phyloP scores from a whole-genome alignment of 2,888 invertebrate genomes.

The Ophion ventricosus region DNA sequence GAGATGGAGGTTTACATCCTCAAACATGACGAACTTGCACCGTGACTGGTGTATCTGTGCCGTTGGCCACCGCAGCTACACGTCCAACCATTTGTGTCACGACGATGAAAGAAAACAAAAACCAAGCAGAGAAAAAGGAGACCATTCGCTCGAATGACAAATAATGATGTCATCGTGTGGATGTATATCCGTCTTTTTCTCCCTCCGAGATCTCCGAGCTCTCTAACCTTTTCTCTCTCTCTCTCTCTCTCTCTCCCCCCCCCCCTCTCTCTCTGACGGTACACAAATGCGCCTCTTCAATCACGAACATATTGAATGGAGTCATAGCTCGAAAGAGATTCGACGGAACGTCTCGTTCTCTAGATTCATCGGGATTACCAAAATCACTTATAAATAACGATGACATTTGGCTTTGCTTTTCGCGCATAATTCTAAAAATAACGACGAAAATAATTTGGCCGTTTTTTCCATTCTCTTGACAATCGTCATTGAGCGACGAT shows the following conservation, averaged over 20 bases:
- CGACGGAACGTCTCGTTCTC: not conserved
- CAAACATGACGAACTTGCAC: slow-evolving; percentile 34
- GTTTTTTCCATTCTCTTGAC: not conserved
- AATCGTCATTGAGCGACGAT: not conserved
- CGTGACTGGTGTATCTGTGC: slow-evolving; percentile 20
- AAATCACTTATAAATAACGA: slow-evolving; percentile 35
- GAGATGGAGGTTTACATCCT: not conserved
- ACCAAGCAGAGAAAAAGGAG: slow-evolving; percentile 32
- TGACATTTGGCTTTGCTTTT: slow-evolving; percentile 8
- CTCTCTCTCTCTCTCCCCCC: not conserved
- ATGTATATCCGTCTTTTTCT: not conserved
- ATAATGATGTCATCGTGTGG: slow-evolving; percentile 65
- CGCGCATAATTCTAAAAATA: slow-evolving; percentile 8
- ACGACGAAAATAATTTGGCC: not conserved
- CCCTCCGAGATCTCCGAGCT: slow-evolving; percentile 20
- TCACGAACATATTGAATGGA: slow-evolving; percentile 17
- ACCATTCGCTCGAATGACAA: slow-evolving; percentile 53
- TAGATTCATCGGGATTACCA: slow-evolving; percentile 11
- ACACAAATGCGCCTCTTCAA: slow-evolving; percentile 15
- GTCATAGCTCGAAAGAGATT: slow-evolving; percentile 35
- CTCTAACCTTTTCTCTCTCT: not conserved
- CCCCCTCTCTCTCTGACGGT: not conserved
- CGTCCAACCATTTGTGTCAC: slow-evolving; percentile 56
- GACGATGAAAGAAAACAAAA: slow-evolving; percentile 26
- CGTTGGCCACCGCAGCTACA: slow-evolving; percentile 30